Evolutionary conservation across 1,140 invertebrate genomes (phyloP), one percentile per base, ranked within the genome.

Genomic region (Cydia strobilella): DNA sequence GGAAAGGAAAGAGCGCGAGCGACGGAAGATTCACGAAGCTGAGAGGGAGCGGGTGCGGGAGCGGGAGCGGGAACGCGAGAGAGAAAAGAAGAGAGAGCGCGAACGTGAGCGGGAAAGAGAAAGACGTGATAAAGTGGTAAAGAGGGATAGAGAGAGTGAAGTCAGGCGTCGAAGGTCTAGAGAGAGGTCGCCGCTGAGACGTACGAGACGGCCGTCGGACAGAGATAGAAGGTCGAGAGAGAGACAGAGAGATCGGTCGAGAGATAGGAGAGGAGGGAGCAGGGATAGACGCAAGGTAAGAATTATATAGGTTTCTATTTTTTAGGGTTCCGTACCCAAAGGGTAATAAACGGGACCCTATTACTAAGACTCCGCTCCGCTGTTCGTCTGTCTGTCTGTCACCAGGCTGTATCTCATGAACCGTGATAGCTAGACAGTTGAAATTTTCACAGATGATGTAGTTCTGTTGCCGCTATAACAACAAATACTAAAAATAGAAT

Each of bases 271-370:
- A 66, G 74, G 77, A 31, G 81, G 78, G 59, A 10, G 73, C 23
- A 81, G 82, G 48, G 76, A 83, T 63, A 88, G 75, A 45, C 79
- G 76, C 27, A 85, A 93, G 66, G 86, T 94, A 73, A 90, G 94
- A 77, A 39, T 7, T 39, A 39, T 15, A 45, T 3, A 54, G 6
- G 15, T 48, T 48, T n/a, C n/a, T n/a, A n/a, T 42, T 42, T 10
- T 42, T 10, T 12, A 42, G 39, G 25, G 25, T 27, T 27, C 25
- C 25, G 25, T 27, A 27, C 3, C 25, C 25, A 3, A 27, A 27
- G 25, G 25, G 25, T 27, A 27, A 27, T 27, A n/a, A n/a, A n/a
- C n/a, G n/a, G n/a, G n/a, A n/a, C n/a, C n/a, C n/a, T n/a, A n/a
- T n/a, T n/a, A n/a, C n/a, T n/a, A n/a, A n/a, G n/a, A n/a, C n/a